A percentile compares a stretch with the other conserved stretches of the same genome.
Evolutionary conservation across 2,888 invertebrate genomes (phyloP).

Genomic region (Galeruca laticollis): DNA sequence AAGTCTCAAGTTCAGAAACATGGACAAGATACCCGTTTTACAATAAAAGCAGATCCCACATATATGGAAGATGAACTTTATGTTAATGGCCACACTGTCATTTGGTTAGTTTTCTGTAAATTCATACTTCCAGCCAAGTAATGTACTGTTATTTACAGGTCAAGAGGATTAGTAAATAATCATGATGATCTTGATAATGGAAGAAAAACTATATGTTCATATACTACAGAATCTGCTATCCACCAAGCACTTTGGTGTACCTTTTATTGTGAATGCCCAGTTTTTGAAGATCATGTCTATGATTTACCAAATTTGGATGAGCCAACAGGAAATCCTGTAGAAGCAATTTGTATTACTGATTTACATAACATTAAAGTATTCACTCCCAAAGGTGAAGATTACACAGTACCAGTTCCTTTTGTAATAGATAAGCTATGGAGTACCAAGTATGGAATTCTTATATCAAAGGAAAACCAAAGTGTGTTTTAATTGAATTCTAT

Average conservation of each 20-base stretch:
- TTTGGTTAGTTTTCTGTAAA: constrained; percentile 70
- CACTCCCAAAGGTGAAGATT: constrained; percentile 85
- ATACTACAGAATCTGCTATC: constrained; percentile 85
- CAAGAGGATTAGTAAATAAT: constrained; percentile 72
- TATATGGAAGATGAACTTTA: constrained; percentile 88
- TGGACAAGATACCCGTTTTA: constrained; percentile 27
- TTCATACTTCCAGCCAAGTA: not conserved
- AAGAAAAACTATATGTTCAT: constrained; percentile 76
- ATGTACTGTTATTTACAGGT: constrained; percentile 55
- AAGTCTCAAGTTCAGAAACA: constrained; percentile 40
- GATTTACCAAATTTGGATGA: constrained; percentile 66
- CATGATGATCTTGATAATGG: constrained; percentile 68
- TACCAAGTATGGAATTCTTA: constrained; percentile 85
- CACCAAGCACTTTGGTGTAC: constrained; percentile 84
- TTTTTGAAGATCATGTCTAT: constrained; percentile 64
- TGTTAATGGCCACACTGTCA: constrained; percentile 84
- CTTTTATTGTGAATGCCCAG: constrained; percentile 71
- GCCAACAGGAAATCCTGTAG: constrained; percentile 68
- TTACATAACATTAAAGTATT: constrained; percentile 82
- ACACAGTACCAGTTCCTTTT: constrained; percentile 82
- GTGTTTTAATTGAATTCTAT: constrained; percentile 30
- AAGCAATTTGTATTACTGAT: constrained; percentile 81
- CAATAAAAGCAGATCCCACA: constrained; percentile 53
- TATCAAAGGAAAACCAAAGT: constrained; percentile 77
- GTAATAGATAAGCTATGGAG: constrained; percentile 87